Percentiles rank a stretch among this genome's conserved stretches.
Evolutionary conservation across 1,140 invertebrate genomes (phyloP).

Genomic region (Philopotamus ludificatus): DNA sequence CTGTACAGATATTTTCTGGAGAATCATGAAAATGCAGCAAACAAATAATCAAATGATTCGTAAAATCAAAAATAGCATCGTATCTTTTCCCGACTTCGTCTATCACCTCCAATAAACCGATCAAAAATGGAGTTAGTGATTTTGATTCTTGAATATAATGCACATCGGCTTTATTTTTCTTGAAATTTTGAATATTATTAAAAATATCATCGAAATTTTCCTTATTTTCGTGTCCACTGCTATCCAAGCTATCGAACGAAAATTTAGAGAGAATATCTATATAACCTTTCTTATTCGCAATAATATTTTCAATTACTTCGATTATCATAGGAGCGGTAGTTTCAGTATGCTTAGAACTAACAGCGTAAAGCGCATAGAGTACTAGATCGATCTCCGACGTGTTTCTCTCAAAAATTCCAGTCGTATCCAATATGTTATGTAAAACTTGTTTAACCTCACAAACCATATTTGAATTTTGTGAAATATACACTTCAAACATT

Average conservation of each 20-base stretch:
- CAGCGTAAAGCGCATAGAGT: slow-evolving; percentile 56
- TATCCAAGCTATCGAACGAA: too few species aligned
- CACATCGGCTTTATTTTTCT: slow-evolving; percentile 45
- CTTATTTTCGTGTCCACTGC: too few species aligned
- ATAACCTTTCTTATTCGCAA: slow-evolving; percentile 21
- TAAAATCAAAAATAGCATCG: slow-evolving; percentile 48
- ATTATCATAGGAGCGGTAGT: slow-evolving; percentile 50
- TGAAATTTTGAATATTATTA: slow-evolving; percentile 46
- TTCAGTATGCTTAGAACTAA: slow-evolving; percentile 44
- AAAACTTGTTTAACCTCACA: slow-evolving; percentile 51
- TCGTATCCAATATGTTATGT: slow-evolving; percentile 58
- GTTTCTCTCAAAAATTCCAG: slow-evolving; percentile 62
- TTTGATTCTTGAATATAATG: slow-evolving; percentile 49
- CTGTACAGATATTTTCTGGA: too few species aligned
- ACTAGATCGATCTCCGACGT: slow-evolving; percentile 66
- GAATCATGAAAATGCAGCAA: slow-evolving; percentile 51
- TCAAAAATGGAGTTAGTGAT: slow-evolving; percentile 48
- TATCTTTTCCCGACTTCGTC: slow-evolving; percentile 46
- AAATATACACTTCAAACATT: slow-evolving; percentile 58
- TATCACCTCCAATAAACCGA: slow-evolving; percentile 49
- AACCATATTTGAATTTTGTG: slow-evolving; percentile 50
- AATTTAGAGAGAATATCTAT: too few species aligned
- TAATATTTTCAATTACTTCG: slow-evolving; percentile 41
- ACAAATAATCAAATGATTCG: slow-evolving; percentile 49
- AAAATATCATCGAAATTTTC: slow-evolving; percentile 49